A percentile compares a stretch with the other conserved stretches of the same genome.
phyloP scores from a whole-genome alignment of 2,113 vertebrate genomes.

The Pollimyrus isidori region DNA sequence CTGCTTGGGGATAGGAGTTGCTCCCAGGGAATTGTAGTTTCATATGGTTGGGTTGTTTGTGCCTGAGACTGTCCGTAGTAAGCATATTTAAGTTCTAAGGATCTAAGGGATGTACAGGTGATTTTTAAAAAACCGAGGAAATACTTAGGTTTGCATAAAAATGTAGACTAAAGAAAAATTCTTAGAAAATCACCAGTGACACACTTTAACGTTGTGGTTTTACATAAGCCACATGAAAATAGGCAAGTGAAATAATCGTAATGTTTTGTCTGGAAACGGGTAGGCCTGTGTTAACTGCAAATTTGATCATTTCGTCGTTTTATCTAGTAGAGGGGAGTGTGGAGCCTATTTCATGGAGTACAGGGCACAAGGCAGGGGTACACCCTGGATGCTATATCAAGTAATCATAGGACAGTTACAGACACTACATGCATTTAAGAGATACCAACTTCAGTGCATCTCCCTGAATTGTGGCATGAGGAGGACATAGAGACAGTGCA shows the following conservation, averaged over 20 bases:
- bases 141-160: background rate
- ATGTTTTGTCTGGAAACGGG: background rate
- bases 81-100: background rate
- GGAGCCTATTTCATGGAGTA: background rate
- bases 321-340: background rate
- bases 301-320: background rate
- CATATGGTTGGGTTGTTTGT: background rate
- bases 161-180: background rate
- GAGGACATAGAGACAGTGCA: background rate
- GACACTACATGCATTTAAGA: background rate
- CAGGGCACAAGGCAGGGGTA: background rate
- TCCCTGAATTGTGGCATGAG: background rate
- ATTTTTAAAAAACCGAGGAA: background rate
- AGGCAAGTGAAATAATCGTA: background rate
- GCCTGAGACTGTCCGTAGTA: background rate
- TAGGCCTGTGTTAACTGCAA: background rate
- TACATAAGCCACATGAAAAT: background rate
- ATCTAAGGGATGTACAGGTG: background rate
- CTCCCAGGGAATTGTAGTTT: slow-evolving; percentile 9
- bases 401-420: background rate
- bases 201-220: background rate
- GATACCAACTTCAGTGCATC: background rate
- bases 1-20: background rate
- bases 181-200: background rate
- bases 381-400: background rate